phyloP scores from a whole-genome alignment of 2,797 vertebrate genomes.

The Rostrhamus sociabilis region DNA sequence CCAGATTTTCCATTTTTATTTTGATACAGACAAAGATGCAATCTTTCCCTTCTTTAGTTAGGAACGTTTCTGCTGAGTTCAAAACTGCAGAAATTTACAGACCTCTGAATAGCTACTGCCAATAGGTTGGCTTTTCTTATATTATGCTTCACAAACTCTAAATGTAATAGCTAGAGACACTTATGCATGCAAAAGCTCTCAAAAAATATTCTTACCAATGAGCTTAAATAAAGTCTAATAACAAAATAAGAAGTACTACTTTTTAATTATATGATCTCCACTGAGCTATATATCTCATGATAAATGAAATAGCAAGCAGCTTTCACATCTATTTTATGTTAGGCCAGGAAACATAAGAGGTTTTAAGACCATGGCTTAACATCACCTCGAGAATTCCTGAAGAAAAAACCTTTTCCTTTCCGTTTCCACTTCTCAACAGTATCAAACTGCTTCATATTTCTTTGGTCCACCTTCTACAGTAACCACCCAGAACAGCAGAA shows the following conservation, averaged over 20 bases:
- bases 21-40: background rate
- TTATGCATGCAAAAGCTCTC: background rate
- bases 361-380: background rate
- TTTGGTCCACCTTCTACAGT: background rate
- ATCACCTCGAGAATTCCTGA: background rate
- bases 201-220: background rate
- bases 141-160: background rate
- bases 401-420: background rate
- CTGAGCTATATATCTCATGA: background rate
- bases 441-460: background rate
- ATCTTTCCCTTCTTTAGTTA: background rate
- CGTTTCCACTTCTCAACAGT: background rate
- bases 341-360: background rate
- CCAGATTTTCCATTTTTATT: background rate
- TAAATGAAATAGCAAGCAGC: background rate
- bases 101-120: background rate
- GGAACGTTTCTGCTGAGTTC: background rate
- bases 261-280: background rate
- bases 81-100: background rate
- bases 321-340: background rate
- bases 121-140: background rate
- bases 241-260: background rate
- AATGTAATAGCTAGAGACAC: background rate
- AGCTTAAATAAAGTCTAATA: background rate
- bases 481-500: background rate